phyloP scores from a whole-genome alignment of 1,140 invertebrate species.

The Drosophila pectinifera region DNA sequence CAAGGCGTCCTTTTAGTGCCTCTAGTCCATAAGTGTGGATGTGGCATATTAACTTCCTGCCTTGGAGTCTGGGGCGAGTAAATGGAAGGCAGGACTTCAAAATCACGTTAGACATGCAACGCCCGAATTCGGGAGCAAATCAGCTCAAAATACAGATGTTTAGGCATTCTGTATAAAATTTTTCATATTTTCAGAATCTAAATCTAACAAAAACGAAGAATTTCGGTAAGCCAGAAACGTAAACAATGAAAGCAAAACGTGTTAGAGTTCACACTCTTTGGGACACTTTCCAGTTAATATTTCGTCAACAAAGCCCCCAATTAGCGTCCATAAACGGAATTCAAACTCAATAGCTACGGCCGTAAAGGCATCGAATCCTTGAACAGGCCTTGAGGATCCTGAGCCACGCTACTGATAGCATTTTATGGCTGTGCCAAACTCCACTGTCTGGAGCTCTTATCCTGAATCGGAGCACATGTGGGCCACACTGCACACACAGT shows the following conservation, averaged over 20 bases:
- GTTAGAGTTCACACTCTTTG: conserved; percentile 29
- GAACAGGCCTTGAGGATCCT: background rate
- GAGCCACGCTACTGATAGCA: conserved; percentile 13
- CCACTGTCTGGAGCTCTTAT: no score
- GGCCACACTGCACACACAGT: conserved; percentile 2
- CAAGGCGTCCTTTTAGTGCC: conserved; percentile 11
- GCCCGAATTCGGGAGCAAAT: background rate
- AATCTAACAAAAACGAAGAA: background rate
- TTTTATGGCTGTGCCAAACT: conserved; percentile 37
- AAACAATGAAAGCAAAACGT: conserved; percentile 18
- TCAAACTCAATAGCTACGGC: conserved; percentile 8
- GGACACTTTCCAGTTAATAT: conserved; percentile 47
- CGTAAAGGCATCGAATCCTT: background rate
- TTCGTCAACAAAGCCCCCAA: conserved; percentile 48
- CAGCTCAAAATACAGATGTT: background rate
- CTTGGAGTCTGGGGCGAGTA: background rate
- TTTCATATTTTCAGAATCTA: background rate
- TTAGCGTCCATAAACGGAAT: conserved; percentile 36
- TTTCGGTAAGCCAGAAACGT: no score
- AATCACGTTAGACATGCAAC: background rate
- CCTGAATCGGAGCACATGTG: conserved; percentile 37
- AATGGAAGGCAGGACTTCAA: background rate
- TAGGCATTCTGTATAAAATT: background rate
- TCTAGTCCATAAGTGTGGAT: conserved; percentile 16
- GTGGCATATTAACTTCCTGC: conserved; percentile 27